A percentile compares a stretch with the other conserved stretches of the same genome.
Evolutionary conservation across 2,113 vertebrate genomes (phyloP).

Genomic region (Ailuropoda melanoleuca): DNA sequence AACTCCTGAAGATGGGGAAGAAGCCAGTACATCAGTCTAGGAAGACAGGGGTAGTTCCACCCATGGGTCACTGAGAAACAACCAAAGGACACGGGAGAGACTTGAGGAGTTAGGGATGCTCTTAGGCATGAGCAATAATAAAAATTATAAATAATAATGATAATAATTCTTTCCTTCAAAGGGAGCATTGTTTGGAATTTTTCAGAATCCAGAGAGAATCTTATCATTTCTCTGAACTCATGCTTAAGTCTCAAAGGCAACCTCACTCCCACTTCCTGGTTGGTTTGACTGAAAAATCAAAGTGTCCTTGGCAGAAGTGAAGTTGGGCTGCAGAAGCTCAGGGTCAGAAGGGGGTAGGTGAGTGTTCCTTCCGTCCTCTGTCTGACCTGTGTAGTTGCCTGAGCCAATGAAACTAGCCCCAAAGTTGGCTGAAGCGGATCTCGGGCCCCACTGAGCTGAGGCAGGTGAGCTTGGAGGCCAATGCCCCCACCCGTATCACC

Average conservation of each 20-base stretch:
- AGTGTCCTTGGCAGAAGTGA: neutral
- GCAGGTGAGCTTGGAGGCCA: neutral
- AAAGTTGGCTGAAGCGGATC: neutral
- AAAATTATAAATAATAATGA: no score
- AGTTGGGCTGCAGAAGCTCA: no score
- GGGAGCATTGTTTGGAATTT: neutral
- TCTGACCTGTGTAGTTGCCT: rapidly evolving
- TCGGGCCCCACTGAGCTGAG: neutral
- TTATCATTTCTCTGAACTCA: neutral
- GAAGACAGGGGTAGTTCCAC: neutral
- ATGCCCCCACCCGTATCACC: rapidly evolving
- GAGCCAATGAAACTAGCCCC: no score
- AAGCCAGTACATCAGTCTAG: neutral
- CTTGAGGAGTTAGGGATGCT: no score
- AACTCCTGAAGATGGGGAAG: neutral
- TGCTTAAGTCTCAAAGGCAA: neutral
- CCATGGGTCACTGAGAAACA: neutral
- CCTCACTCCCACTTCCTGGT: neutral
- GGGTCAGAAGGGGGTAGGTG: neutral
- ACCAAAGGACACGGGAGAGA: neutral
- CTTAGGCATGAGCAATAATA: neutral
- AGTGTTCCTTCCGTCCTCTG: neutral
- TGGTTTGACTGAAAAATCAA: neutral
- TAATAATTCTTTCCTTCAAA: neutral
- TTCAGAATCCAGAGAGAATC: neutral